Evolutionary conservation across 2,888 invertebrate genomes (phyloP), one percentile per base, ranked within the genome.

Genomic region (Blastobasis lacticolella): DNA sequence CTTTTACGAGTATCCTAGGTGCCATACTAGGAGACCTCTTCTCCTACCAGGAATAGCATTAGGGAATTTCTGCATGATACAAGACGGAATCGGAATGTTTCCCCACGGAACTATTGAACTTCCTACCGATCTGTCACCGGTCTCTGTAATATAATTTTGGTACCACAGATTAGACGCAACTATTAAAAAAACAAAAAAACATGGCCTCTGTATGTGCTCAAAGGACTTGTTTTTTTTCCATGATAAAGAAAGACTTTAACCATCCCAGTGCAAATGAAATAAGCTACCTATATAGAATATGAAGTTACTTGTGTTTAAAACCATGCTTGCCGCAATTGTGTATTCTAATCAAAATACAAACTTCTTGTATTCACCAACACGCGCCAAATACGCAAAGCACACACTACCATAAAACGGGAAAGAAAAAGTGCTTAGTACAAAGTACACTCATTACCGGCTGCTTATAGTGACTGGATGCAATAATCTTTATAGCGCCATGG

Each of bases 391-490:
- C 8, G 41, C 9, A 41, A 7, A 41, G 41, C 58, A 57, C 58
- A 54, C 56, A 43, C 55, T 23, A 23, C 23, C 23, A 23, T 23
- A 23, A 23, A 23, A 50, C 46, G 46, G 54, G 42, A 50, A 41
- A 44, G 38, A 9, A 8, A 69, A 67, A 63, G 69, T 64, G 63
- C 67, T 65, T 65, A 64, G 57, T 66, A 63, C 66, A 69, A 71
- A 73, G 71, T 67, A 71, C 64, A 54, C 60, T 71, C 73, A 78
- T 77, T 77, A 76, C 75, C 67, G 71, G 67, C 67, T 64, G 23
- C 23, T 61, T 61, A 6, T 38, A 49, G 38, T 45, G 36, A 37
- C 41, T 49, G 43, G 38, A 44, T 6, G 10, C 42, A 37, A 38
- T 10, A 38, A 38, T 38, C 38, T 10, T 47, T 47, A 9, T 37